Base-by-base conservation (phyloP, 2,888 invertebrate species). In the Helleia helle region DNA sequence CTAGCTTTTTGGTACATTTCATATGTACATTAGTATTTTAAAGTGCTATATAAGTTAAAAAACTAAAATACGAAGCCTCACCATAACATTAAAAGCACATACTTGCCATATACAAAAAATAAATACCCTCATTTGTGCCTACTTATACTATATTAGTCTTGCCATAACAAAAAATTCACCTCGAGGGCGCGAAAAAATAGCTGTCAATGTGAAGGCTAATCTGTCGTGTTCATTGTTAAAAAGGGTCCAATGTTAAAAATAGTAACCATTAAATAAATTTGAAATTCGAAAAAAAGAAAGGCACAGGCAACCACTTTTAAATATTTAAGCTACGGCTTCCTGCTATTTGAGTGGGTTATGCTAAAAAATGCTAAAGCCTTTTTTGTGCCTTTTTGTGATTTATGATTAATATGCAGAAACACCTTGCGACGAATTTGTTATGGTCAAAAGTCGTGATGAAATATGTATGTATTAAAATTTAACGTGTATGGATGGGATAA, bases 311-410 rank as follows among this genome's bases (percentile, higher is more conserved):
- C 75, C 79, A 71, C 69, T 76, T 69, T 72, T 73, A 74, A 77
- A 83, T 83, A 80, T 83, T 83, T 83, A 79, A 72, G 57, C 81
- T 66, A 80, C 76, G 80, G 77, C 79, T 84, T 84, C 83, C 83
- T 83, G 83, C 77, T 72, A 80, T 66, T 74, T 72, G 80, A 80
- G 80, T n/a, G n/a, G n/a, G n/a, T n/a, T 80, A 76, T 71, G 74
- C 74, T 74, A 79, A 79, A 81, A 80, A 74, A 71, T 67, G 52
- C 47, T 51, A 46, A 57, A 62, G 46, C 47, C 49, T 48, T 60
- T 73, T 76, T 72, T 63, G 47, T 58, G 45, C 44, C 50, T 53
- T 53, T 49, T 48, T 56, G 57, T 69, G 66, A 64, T 66, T 66
- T 71, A 71, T 74, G 69, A 49, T 46, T 46, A 46, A 48, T 46